These are phyloP conservation scores for Eulemur albifrons DNA, from an alignment of 2,797 vertebrate species.

Conservation along the genomic window DNA sequence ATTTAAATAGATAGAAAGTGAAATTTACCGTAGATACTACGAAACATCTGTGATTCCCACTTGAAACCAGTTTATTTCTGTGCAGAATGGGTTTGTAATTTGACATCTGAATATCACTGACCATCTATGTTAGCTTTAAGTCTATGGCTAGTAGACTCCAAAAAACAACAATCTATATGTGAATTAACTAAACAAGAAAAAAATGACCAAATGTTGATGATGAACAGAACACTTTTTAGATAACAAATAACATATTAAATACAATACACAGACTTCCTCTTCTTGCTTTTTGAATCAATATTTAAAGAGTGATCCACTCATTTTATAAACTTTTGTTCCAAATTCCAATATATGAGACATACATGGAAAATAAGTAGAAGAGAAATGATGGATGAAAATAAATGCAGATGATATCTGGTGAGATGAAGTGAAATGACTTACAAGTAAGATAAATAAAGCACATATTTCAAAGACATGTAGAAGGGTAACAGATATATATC, in stretches of 20 bases:
- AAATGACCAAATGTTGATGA: neutral
- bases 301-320: neutral
- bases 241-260: neutral
- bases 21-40: neutral
- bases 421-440: constrained; percentile 16
- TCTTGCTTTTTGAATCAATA: neutral
- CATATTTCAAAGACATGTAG: neutral
- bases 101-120: neutral
- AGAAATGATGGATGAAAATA: neutral
- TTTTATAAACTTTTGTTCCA: neutral
- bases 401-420: neutral
- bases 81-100: neutral
- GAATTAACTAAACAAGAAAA: neutral
- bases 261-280: neutral
- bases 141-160: neutral
- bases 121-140: neutral
- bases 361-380: neutral
- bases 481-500: neutral
- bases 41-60: neutral
- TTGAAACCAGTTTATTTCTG: neutral
- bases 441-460: neutral
- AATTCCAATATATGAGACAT: neutral
- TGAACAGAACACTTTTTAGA: neutral
- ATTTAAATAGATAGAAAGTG: neutral
- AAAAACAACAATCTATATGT: neutral